Conservation (phyloP, 2,113 vertebrate genomes). For the Oophaga pumilio region DNA sequence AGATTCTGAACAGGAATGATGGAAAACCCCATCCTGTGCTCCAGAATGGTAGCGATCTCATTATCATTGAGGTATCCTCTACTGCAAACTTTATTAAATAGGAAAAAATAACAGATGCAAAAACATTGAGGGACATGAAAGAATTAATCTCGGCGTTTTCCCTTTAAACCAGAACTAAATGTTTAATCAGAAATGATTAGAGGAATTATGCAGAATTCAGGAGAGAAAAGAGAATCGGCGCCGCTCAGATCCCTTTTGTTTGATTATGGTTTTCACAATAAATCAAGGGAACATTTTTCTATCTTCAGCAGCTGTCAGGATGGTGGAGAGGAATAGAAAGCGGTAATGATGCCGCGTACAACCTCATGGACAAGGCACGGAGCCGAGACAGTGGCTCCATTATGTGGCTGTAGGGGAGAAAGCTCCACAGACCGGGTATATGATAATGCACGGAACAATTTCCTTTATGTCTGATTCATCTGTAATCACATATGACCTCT, state of each 20-base stretch:
- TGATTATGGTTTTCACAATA: background rate
- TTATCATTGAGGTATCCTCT: background rate
- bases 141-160: background rate
- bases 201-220: slow-evolving; percentile 41
- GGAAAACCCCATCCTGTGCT: background rate
- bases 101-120: background rate
- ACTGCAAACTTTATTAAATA: background rate
- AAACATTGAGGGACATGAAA: background rate
- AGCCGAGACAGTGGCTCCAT: too few species aligned
- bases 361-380: too few species aligned
- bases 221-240: background rate
- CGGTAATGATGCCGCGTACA: too few species aligned
- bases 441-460: too few species aligned
- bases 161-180: slow-evolving; percentile 49
- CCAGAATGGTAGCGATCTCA: background rate
- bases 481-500: too few species aligned
- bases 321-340: background rate
- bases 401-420: too few species aligned
- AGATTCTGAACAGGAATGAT: background rate
- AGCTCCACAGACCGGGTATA: too few species aligned
- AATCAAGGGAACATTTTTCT: background rate
- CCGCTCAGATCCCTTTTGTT: slow-evolving; percentile 12
- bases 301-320: background rate
- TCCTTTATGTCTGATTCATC: too few species aligned
- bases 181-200: slow-evolving; percentile 40